Percentiles rank a stretch among this genome's conserved stretches.
Conservation (phyloP, 2,888 invertebrate species). For the Eupithecia inturbata region DNA sequence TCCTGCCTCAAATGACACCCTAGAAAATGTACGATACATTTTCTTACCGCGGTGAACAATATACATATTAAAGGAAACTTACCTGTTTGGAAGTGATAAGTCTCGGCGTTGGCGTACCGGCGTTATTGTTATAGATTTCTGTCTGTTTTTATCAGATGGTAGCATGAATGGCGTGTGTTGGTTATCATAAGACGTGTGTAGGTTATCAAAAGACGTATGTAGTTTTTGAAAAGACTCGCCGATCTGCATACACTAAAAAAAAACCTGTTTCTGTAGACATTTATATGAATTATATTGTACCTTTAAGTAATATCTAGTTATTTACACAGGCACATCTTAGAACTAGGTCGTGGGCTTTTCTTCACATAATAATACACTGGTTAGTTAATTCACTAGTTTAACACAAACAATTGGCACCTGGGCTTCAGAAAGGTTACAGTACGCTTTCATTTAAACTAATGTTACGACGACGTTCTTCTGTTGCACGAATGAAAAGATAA, state of each 20-base stretch:
- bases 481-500: neutral
- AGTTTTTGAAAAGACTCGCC: neutral
- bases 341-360: neutral
- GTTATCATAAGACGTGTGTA: neutral
- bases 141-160: no score
- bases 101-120: neutral
- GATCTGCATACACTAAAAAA: constrained; percentile 2
- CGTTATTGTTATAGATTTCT: neutral
- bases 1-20: neutral
- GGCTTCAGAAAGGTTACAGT: neutral
- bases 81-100: constrained; percentile 8
- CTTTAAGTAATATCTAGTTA: no score
- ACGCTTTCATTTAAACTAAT: neutral
- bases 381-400: neutral
- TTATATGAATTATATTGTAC: neutral
- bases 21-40: no score
- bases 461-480: neutral
- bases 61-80: neutral
- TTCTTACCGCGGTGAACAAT: neutral
- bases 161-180: neutral
- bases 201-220: neutral
- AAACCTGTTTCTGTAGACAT: neutral
- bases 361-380: neutral
- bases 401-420: no score
- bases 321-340: neutral